phyloP scores from a whole-genome alignment of 2,888 invertebrate genomes.

The Tricholauxania praeusta region DNA sequence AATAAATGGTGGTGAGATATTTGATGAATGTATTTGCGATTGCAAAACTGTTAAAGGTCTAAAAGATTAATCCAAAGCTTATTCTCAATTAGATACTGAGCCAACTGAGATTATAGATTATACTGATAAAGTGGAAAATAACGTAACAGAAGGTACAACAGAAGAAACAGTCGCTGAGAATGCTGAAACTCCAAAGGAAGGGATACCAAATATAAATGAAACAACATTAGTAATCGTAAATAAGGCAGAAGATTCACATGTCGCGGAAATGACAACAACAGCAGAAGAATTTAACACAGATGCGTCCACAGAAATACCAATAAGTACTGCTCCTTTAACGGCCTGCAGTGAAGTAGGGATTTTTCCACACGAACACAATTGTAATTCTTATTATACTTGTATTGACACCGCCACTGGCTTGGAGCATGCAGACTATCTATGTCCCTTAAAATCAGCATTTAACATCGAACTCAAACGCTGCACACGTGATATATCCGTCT shows the following conservation, averaged over 20 bases:
- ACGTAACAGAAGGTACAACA: neutral
- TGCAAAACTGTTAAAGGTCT: constrained; percentile 2
- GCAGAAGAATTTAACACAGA: neutral
- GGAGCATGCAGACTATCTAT: constrained; percentile 38
- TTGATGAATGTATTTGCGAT: constrained; percentile 2
- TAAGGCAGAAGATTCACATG: too few relatives aligned
- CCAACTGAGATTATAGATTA: neutral
- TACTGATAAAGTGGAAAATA: neutral
- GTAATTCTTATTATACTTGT: constrained; percentile 54
- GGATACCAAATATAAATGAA: neutral
- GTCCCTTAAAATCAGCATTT: constrained; percentile 49
- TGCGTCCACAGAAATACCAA: neutral
- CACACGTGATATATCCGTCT: constrained; percentile 52
- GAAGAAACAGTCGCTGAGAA: neutral
- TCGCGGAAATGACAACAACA: neutral
- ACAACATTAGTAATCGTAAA: neutral
- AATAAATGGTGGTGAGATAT: neutral
- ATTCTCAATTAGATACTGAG: neutral
- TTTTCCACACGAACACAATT: constrained; percentile 49
- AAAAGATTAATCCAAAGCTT: neutral
- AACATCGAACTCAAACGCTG: constrained; percentile 51
- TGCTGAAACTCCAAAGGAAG: neutral
- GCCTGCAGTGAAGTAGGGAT: constrained; percentile 49
- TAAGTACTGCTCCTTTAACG: constrained; percentile 40
- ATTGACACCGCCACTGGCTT: constrained; percentile 40